Conservation (phyloP, 2,113 vertebrate species). For the Bathybates hornii region DNA sequence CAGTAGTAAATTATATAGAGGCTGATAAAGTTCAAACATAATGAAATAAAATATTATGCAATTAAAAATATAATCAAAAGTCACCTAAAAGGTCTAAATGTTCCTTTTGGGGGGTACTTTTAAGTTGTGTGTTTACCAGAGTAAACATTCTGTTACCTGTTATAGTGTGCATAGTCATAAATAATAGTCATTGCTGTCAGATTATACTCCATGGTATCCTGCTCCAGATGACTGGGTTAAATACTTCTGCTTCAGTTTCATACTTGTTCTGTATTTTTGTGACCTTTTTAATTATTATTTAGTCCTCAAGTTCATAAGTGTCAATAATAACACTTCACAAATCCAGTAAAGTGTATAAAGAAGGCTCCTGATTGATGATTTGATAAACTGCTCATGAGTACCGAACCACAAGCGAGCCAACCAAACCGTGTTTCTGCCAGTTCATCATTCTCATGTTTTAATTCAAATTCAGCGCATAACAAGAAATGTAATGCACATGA, state of each 20-base stretch:
- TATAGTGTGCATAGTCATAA: background rate
- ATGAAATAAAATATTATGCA: background rate
- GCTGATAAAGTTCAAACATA: background rate
- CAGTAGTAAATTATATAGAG: background rate
- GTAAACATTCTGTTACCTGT: background rate
- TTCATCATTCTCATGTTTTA: background rate
- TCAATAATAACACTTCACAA: background rate
- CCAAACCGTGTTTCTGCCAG: background rate
- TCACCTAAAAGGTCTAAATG: background rate
- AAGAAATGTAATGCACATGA: background rate
- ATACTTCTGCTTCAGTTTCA: background rate
- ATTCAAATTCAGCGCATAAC: background rate
- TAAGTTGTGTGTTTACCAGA: background rate
- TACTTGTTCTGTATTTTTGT: background rate
- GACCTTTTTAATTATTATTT: background rate
- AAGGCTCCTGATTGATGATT: background rate
- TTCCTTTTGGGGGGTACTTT: background rate
- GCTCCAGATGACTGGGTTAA: background rate
- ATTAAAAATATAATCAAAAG: background rate
- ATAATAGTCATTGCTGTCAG: background rate
- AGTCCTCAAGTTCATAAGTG: background rate
- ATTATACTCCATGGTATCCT: background rate
- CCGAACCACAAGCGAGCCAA: background rate
- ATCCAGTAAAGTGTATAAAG: background rate
- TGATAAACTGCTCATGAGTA: background rate